Evolutionary conservation across 2,113 vertebrate species (phyloP).

Genomic region (Murina feae): DNA sequence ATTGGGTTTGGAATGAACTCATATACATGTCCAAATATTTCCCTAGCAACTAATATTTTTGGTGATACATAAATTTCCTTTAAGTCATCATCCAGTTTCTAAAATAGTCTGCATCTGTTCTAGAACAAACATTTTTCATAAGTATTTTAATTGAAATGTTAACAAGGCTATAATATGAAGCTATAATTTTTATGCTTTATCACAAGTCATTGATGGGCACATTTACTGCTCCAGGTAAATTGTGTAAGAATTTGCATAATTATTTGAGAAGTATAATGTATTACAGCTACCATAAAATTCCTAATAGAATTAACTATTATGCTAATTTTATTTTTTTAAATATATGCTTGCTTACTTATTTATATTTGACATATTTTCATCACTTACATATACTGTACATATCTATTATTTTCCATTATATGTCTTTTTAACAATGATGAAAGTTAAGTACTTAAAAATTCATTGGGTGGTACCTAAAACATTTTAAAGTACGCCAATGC

Average conservation of each 20-base stretch:
- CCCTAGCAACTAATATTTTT: not conserved
- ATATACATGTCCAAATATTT: not conserved
- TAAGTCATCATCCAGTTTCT: constrained; percentile 1
- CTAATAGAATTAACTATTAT: not conserved
- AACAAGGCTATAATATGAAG: not conserved
- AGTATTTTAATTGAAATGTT: constrained; percentile 23
- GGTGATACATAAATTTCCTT: not conserved
- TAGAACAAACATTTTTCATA: constrained; percentile 42
- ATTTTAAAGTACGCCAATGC: not conserved
- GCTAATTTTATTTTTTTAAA: not conserved
- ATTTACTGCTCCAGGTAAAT: constrained; percentile 3
- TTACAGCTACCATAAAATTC: not conserved
- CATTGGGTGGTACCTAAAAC: not conserved
- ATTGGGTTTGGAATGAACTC: not conserved
- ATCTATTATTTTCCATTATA: not conserved
- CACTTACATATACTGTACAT: not conserved
- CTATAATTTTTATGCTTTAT: not conserved
- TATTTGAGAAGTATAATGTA: not conserved
- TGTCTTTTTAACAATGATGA: not conserved
- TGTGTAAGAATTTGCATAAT: not conserved
- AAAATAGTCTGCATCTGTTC: constrained; percentile 35
- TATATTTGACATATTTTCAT: not conserved
- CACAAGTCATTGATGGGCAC: not conserved
- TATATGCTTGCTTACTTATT: not conserved
- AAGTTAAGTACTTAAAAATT: not conserved